Base-by-base conservation (phyloP, 2,797 vertebrate genomes). In the Fistularia tabacaria region DNA sequence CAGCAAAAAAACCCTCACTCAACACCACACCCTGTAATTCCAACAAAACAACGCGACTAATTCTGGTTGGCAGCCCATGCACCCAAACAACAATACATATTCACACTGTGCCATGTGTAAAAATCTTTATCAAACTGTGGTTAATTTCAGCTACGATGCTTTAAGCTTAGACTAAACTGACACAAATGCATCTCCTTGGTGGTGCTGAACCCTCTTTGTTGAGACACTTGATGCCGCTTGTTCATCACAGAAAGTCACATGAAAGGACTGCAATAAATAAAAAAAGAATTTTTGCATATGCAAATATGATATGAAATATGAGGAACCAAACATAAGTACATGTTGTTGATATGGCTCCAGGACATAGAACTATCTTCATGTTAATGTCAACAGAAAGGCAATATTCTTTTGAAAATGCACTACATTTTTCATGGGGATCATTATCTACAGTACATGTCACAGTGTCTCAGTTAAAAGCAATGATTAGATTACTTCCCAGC, bases 341-440 rank as follows among this genome's bases (percentile, higher is more conserved):
- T 80, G 83, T 81, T 82, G 85, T 77, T 85, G 87, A 86, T 85
- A 82, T 87, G 77, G 85, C 87, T 86, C 66, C 73, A 63, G 87
- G 87, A 87, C 73, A 78, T 73, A 79, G 72, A 83, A 88, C 82
- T 87, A 85, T 88, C 83, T 88, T 86, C 85, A 86, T 88, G 85
- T 86, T 85, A 81, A 84, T 88, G 85, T 88, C 85, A 88, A 66
- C 60, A 85, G 82, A 84, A 74, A 81, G 76, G 71, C 60, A 71
- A 79, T 85, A 69, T 85, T 81, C 77, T 82, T 85, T 88, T 80
- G 73, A 83, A 85, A 85, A 87, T 78, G 76, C 74, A 86, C 74
- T 79, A 62, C 63, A 77, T 87, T 83, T 85, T 88, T 78, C 83
- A 87, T 77, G 84, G 84, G 85, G 84, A 86, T 88, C 85, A 85